Evolutionary conservation across 2,797 vertebrate species (phyloP).

Genomic region (Muraenolepis orangiensis): DNA sequence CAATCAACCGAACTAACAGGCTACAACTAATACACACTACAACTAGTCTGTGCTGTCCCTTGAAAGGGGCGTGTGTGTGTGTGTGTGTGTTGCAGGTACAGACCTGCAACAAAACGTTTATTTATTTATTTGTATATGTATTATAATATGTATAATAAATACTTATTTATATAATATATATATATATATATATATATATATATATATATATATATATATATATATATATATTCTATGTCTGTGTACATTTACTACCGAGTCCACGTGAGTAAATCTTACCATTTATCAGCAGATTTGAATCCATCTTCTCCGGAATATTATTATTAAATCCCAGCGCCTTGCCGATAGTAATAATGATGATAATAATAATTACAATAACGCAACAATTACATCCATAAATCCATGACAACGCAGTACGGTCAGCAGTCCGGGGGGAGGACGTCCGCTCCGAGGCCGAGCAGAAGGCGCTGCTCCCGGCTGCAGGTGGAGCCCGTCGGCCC

Average conservation of each 20-base stretch:
- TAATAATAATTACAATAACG: neutral
- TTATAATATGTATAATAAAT: too few relatives aligned
- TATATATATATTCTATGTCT: too few relatives aligned
- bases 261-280: conserved; percentile 54
- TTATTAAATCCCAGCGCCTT: neutral
- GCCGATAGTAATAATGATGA: neutral
- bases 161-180: too few relatives aligned
- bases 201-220: too few relatives aligned
- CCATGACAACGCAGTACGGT: conserved; percentile 25
- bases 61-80: neutral
- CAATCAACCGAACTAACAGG: too few relatives aligned
- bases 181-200: too few relatives aligned
- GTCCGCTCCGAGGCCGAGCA: neutral
- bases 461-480: neutral
- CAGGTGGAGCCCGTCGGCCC: neutral
- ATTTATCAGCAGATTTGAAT: conserved; percentile 73
- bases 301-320: conserved; percentile 59
- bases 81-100: neutral
- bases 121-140: too few relatives aligned
- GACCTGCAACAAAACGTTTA: neutral
- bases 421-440: conserved; percentile 32
- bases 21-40: too few relatives aligned
- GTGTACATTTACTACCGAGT: too few relatives aligned
- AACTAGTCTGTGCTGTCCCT: too few relatives aligned
- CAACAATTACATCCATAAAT: neutral